phyloP scores from a whole-genome alignment of 2,113 vertebrate genomes.

The Istiophorus platypterus region DNA sequence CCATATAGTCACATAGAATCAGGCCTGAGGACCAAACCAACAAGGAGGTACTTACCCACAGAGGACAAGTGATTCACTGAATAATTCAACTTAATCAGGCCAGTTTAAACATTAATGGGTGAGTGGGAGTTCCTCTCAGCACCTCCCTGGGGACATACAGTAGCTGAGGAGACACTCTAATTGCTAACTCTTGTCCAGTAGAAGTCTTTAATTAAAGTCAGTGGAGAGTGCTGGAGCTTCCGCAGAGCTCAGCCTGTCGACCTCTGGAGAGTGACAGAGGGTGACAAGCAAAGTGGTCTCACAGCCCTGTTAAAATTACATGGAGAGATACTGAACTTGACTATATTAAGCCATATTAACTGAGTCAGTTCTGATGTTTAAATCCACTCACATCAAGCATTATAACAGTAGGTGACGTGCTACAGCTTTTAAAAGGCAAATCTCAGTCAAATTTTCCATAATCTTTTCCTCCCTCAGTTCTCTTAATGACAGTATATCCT shows the following conservation, averaged over 20 bases:
- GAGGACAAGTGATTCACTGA: constrained; percentile 65
- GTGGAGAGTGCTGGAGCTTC: constrained; percentile 42
- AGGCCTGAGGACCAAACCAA: constrained; percentile 42
- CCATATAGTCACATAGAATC: constrained; percentile 13
- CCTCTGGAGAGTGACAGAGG: constrained; percentile 49
- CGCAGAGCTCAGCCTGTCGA: constrained; percentile 38
- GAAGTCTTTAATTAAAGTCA: constrained; percentile 78
- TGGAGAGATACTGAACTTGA: constrained; percentile 15
- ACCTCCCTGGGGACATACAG: constrained; percentile 68
- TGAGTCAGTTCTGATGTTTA: constrained; percentile 15
- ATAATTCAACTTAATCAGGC: constrained; percentile 77
- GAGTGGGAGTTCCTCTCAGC: constrained; percentile 73
- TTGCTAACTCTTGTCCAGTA: constrained; percentile 78
- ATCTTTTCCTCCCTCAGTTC: neutral
- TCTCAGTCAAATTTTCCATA: neutral
- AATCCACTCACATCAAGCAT: constrained; percentile 19
- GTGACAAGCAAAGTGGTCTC: constrained; percentile 52
- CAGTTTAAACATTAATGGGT: constrained; percentile 80
- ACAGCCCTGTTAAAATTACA: constrained; percentile 48
- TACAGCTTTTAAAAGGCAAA: constrained; percentile 13
- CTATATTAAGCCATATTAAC: constrained; percentile 36
- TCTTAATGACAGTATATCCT: constrained; percentile 1
- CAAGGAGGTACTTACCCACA: constrained; percentile 51
- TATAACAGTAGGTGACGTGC: neutral
- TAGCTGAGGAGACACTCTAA: constrained; percentile 73